Evolutionary conservation across 2,888 invertebrate species (phyloP).

Genomic region (Cinara cedri): DNA sequence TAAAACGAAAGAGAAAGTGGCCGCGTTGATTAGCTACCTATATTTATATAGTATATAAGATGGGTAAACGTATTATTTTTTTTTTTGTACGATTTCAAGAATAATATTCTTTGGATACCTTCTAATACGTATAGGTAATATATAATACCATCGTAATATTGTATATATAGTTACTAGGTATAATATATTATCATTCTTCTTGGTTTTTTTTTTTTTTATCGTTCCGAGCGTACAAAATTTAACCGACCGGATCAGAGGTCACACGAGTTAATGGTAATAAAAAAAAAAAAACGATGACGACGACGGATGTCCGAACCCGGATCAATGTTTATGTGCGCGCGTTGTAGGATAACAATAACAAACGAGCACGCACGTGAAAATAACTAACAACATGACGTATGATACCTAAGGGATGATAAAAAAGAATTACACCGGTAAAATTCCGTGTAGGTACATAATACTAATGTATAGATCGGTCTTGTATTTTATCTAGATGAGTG

Average conservation of each 20-base stretch:
- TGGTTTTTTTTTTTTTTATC: slow-evolving; percentile 29
- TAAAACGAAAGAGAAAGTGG: slow-evolving; percentile 47
- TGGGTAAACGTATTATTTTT: slow-evolving; percentile 12
- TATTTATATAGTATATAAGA: too few species aligned
- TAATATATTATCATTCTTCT: slow-evolving; percentile 25
- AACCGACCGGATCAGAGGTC: background rate
- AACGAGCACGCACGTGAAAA: background rate
- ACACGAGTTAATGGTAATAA: background rate
- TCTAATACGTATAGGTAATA: too few species aligned
- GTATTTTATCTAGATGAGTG: too few species aligned
- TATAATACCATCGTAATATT: background rate
- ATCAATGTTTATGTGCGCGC: slow-evolving; percentile 19
- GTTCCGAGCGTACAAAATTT: slow-evolving; percentile 5
- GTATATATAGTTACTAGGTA: too few species aligned
- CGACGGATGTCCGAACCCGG: slow-evolving; percentile 26
- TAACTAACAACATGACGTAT: background rate
- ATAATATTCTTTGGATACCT: background rate
- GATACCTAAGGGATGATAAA: background rate
- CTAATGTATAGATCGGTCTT: too few species aligned
- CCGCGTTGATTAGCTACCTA: slow-evolving; percentile 16
- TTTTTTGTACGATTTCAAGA: too few species aligned
- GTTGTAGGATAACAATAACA: background rate
- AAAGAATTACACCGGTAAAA: background rate
- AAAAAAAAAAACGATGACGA: slow-evolving; percentile 18
- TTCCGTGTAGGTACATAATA: background rate